Evolutionary conservation across 2,797 vertebrate genomes (phyloP), one percentile per base, ranked within the genome.

Genomic region (Podarcis lilfordi): DNA sequence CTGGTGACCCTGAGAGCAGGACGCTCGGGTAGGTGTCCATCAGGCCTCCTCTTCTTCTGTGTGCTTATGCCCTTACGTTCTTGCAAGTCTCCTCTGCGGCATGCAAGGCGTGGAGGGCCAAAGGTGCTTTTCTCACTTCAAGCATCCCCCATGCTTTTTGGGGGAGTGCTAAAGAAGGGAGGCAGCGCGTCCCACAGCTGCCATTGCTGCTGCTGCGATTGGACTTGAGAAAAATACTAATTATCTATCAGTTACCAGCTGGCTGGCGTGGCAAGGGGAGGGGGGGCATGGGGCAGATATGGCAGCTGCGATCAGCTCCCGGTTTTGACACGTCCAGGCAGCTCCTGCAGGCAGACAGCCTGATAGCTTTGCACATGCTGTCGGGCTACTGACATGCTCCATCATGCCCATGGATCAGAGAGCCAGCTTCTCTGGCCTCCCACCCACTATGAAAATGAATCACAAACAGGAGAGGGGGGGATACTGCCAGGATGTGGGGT

Each of bases 291-390:
- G 10, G 90, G 6, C 55, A 76, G 91, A 85, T 85, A 15, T 74
- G 77, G 86, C 32, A 89, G 85, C 85, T 29, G 45, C 8, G 79
- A 87, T 88, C 1, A 9, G 86, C 92, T 27, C 1, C 6, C 19
- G 1, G 92, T 93, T 89, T 76, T 27, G 89, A 96, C 98, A 72
- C 98, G 98, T 96, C 96, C 29, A 90, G 96, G 97, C 98, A 96
- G 97, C 96, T 29, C 55, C 89, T 76, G 94, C 96, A 94, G 95
- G 92, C 96, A 90, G 92, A 94, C 93, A 94, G 96, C 84, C 86
- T 97, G 97, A 96, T 95, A 96, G 96, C 96, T 94, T 83, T 85
- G 88, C 91, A 71, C 89, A 74, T 35, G 72, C 89, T 77, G 93
- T 89, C 72, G 19, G 87, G 91, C 92, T 95, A 95, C 95, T 69